phyloP scores from a whole-genome alignment of 2,113 vertebrate species.

The Carollia perspicillata region DNA sequence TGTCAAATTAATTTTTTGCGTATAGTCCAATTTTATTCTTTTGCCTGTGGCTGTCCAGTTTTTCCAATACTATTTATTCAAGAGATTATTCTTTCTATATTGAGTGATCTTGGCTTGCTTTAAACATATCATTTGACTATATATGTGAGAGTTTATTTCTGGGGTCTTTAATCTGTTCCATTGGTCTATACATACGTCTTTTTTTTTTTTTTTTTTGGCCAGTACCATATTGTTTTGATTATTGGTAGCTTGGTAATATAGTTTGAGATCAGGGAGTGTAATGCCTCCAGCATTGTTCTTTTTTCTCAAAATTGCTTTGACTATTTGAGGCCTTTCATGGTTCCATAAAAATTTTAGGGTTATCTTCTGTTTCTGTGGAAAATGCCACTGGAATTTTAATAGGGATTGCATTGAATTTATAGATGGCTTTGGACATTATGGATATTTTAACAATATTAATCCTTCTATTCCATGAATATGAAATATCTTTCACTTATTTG shows the following conservation, averaged over 20 bases:
- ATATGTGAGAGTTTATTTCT: not conserved
- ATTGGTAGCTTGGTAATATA: not conserved
- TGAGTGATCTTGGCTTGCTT: not conserved
- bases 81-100: not conserved
- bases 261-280: not conserved
- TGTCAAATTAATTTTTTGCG: not conserved
- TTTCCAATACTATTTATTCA: not conserved
- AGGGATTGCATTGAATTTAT: not conserved
- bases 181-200: not conserved
- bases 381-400: not conserved
- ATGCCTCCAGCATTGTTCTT: not conserved
- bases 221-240: not conserved
- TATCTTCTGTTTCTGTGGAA: not conserved
- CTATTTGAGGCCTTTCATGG: not conserved
- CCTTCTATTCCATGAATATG: not conserved
- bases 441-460: not conserved
- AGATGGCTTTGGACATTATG: not conserved
- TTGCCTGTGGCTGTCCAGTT: not conserved
- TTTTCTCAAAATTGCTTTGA: not conserved
- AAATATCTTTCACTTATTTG: not conserved
- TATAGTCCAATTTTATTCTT: not conserved
- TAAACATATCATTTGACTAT: not conserved
- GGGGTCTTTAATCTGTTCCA: not conserved
- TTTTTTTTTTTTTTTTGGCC: not conserved
- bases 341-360: not conserved